Evolutionary conservation across 1,140 invertebrate genomes (phyloP).

Genomic region (Ceratina australensis): DNA sequence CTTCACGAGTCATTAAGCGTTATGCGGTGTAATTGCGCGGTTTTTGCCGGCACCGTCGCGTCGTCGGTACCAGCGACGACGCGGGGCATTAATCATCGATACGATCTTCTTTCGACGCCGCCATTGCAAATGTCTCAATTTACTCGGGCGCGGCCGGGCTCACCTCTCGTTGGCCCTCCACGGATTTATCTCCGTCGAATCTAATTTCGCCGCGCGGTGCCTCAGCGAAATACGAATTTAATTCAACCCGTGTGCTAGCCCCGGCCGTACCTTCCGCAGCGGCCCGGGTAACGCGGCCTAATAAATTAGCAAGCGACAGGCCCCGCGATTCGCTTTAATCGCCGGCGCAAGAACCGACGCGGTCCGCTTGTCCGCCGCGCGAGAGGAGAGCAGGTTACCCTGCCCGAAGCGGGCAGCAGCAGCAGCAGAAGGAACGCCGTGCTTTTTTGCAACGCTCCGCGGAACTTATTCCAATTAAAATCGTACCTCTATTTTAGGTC

Average conservation of each 20-base stretch:
- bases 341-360: constrained; percentile 59
- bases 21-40: constrained; percentile 35
- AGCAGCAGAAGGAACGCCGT: constrained; percentile 48
- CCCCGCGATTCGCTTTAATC: constrained; percentile 63
- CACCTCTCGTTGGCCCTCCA: not conserved
- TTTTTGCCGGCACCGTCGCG: constrained; percentile 14
- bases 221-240: constrained; percentile 34
- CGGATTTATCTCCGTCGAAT: constrained; percentile 37
- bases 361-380: constrained; percentile 30
- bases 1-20: constrained; percentile 46
- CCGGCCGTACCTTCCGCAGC: not conserved
- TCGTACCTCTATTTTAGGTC: constrained; percentile 68
- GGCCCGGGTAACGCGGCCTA: constrained; percentile 44
- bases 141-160: not conserved
- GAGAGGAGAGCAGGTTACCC: too few relatives aligned
- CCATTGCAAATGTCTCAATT: constrained; percentile 44
- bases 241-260: constrained; percentile 17
- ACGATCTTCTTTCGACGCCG: constrained; percentile 44
- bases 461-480: constrained; percentile 72
- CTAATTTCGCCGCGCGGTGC: constrained; percentile 20
- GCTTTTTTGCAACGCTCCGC: constrained; percentile 49
- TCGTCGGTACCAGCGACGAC: not conserved
- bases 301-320: constrained; percentile 65
- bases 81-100: constrained; percentile 46
- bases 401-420: constrained; percentile 54